Evolutionary conservation across 2,797 vertebrate genomes (phyloP), one percentile per base, ranked within the genome.

Genomic region (Lithobates sylvaticus): DNA sequence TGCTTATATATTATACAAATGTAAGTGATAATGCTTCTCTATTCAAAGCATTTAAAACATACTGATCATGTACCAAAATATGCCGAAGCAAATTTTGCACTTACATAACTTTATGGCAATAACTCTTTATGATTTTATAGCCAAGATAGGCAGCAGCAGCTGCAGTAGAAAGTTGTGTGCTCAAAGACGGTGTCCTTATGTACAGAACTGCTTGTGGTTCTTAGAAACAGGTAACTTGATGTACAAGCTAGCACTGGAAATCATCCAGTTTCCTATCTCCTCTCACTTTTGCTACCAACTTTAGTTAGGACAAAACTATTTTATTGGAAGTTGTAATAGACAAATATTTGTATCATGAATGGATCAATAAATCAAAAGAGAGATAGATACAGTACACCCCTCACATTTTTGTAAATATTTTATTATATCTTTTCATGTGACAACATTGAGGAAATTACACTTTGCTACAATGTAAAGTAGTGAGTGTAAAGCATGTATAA

Each of bases 161-260:
- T 75, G 85, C 76, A 64, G 8, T 77, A 50, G 32, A 68, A 73
- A 61, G 36, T 34, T 83, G 74, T 67, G 67, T 58, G 23, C 68
- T 81, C 32, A 73, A 79, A 73, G 10, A 29, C 73, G 67, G 27
- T 71, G 74, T 54, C 81, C 68, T 79, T 68, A 73, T n/a, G 64
- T 50, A 36, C 81, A 79, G 27, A 42, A 79, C 76, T 74, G 77
- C 58, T 61, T 78, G 74, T 67, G 68, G 47, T 87, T 83, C 81
- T 83, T 73, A 87, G 81, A 78, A 87, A 87, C 81, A 83, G 81
- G 85, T 87, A 87, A 78, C 86, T 87, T 39, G 79, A 86, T 86
- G 85, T 86, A 78, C 76, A 75, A 83, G 69, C 69, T 44, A 79
- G 42, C 34, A 74, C 44, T 83, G 80, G 76, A 87, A 79, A 83